A percentile compares a stretch with the other conserved stretches of the same genome.
Evolutionary conservation across 2,888 invertebrate species (phyloP).

Genomic region (Latrodectus elegans): DNA sequence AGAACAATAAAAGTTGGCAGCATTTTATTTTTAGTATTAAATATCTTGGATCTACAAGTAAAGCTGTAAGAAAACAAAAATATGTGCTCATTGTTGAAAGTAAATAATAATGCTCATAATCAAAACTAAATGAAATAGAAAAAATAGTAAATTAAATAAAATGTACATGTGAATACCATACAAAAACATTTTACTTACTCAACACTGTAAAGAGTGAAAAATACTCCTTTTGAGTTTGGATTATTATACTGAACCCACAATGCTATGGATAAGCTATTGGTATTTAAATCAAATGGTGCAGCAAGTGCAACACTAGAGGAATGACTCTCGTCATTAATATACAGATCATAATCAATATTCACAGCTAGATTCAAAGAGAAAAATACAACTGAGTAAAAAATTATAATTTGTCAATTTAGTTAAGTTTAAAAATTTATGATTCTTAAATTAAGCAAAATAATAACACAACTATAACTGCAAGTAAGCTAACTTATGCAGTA

Average conservation of each 20-base stretch:
- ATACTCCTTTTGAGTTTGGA: conserved; percentile 90
- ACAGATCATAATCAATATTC: conserved; percentile 97
- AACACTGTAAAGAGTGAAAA: conserved; percentile 93
- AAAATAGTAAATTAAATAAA: not conserved
- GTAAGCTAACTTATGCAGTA: too few species aligned
- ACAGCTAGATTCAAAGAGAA: conserved; percentile 81
- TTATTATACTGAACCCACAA: conserved; percentile 97
- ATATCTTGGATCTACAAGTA: too few species aligned
- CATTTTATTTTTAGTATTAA: too few species aligned
- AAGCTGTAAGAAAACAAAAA: too few species aligned
- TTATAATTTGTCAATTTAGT: not conserved
- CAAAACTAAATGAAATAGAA: not conserved
- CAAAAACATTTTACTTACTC: conserved; percentile 78
- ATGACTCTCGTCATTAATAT: conserved; percentile 89
- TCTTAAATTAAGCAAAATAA: too few species aligned
- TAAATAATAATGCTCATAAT: too few species aligned
- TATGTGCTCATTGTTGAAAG: too few species aligned
- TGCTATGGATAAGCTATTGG: conserved; percentile 87
- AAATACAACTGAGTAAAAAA: conserved; percentile 1
- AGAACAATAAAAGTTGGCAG: too few species aligned
- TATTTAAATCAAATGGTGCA: conserved; percentile 88
- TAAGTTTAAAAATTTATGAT: too few species aligned
- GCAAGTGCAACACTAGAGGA: conserved; percentile 95
- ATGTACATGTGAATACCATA: not conserved
- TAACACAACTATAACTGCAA: too few species aligned